Base-by-base conservation (phyloP, 1,140 invertebrate genomes). In the Drosophila paulistorum region DNA sequence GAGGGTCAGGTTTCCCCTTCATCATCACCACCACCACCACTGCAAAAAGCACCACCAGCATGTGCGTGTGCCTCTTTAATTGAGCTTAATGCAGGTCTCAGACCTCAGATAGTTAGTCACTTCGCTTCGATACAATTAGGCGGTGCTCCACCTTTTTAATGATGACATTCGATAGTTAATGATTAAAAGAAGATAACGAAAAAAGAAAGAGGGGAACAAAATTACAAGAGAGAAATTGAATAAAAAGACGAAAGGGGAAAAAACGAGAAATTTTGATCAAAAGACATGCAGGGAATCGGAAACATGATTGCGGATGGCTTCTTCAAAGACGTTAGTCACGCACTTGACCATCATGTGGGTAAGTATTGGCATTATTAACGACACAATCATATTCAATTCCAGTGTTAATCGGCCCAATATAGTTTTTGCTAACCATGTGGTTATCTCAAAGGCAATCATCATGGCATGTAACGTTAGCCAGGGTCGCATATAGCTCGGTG, bases 101-200 rank as follows among this genome's bases (percentile, higher is more conserved):
- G 60, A 41, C 13, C 35, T 30, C 14, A 33, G 61, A 7, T 60
- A 23, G 58, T 37, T 60, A 39, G 20, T 13, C 37, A 39, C 58
- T 39, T 20, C 9, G 17, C 11, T 20, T n/a, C 35, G 35, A 60
- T n/a, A 60, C 73, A 75, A 75, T 75, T 75, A 75, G 61, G 58
- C 65, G 13, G 3, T 51, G 17, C 73, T 77, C 66, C 74, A 77
- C 74, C 74, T 77, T 77, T 77, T 77, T 77, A 77, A 77, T 77
- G 74, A 77, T 77, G 66, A 77, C 74, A 77, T 76, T 69, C 35
- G 72, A 26, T 39, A 33, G 10, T 58, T 35, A 51, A 51, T 20
- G 45, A 17, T 45, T 51, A 51, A 51, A 51, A 23, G 20, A 23
- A 51, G 7, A 17, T 5, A 48, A 48, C n/a, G 3, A 17, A 17